Conservation (phyloP, 23 tunicate genomes). For the Aplidium turbinatum region DNA sequence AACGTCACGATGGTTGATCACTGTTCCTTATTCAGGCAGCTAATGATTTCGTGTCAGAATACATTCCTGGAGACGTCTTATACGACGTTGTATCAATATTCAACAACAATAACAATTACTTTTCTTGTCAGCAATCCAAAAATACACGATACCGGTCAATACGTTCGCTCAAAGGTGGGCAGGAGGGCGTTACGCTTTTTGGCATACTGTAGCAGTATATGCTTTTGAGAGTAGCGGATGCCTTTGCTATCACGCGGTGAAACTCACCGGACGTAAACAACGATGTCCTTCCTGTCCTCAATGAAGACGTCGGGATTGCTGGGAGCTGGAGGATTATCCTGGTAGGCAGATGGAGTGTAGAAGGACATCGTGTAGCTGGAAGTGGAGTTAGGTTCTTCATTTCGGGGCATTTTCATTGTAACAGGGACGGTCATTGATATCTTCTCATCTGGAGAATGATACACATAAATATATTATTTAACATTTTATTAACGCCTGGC, state of each 20-base stretch:
- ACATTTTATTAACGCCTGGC: too few species aligned
- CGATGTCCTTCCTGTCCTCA: slow-evolving; percentile 32
- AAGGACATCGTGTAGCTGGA: slow-evolving; percentile 41
- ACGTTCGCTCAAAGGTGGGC: too few species aligned
- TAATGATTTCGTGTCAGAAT: neutral
- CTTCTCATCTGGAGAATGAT: slow-evolving; percentile 20
- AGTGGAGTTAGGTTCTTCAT: slow-evolving; percentile 8
- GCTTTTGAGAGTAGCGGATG: too few species aligned
- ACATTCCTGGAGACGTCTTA: too few species aligned
- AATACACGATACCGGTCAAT: too few species aligned
- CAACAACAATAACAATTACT: too few species aligned
- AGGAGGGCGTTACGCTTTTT: too few species aligned
- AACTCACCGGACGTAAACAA: slow-evolving; percentile 61
- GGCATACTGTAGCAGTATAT: too few species aligned
- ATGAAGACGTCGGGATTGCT: slow-evolving; percentile 40
- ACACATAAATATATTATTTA: too few species aligned
- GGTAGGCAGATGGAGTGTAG: slow-evolving; percentile 38
- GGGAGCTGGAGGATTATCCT: slow-evolving; percentile 50
- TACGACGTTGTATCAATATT: too few species aligned
- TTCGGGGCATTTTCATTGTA: slow-evolving; percentile 8
- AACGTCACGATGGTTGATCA: neutral
- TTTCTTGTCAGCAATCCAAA: too few species aligned
- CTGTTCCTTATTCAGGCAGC: neutral
- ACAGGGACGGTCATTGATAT: slow-evolving; percentile 78
- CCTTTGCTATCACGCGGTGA: too few species aligned